Evolutionary conservation across 2,113 vertebrate genomes (phyloP).

Genomic region (Gavialis gangeticus): DNA sequence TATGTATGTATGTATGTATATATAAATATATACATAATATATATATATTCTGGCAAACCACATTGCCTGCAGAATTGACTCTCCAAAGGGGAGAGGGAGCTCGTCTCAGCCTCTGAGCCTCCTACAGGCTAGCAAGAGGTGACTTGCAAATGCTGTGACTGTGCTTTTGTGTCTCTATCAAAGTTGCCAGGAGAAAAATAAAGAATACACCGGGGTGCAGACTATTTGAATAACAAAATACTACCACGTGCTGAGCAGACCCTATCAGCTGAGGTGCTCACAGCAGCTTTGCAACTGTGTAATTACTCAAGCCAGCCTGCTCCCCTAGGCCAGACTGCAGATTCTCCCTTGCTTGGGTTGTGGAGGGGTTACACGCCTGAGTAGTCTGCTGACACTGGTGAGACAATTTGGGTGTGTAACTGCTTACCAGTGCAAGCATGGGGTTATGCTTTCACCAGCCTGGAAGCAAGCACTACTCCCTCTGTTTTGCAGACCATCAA

Average conservation of each 20-base stretch:
- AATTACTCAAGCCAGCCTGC: neutral
- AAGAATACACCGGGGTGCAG: neutral
- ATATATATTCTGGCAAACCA: neutral
- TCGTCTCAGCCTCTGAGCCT: fast-evolving
- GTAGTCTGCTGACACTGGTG: neutral
- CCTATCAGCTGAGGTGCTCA: neutral
- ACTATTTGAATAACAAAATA: neutral
- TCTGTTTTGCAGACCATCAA: neutral
- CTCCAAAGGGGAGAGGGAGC: neutral
- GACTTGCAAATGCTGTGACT: neutral
- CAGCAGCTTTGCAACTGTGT: neutral
- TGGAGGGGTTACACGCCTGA: fast-evolving
- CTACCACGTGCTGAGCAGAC: neutral
- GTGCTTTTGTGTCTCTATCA: neutral
- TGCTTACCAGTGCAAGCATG: neutral
- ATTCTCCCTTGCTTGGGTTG: fast-evolving
- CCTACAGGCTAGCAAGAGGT: neutral
- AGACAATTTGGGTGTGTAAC: neutral
- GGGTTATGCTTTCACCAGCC: fast-evolving
- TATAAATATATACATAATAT: too few species aligned
- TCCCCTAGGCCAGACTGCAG: neutral
- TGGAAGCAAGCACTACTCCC: neutral
- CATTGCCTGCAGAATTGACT: constrained; percentile 34
- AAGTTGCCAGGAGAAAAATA: too few species aligned
- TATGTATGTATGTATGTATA: too few species aligned